phyloP scores from a whole-genome alignment of 2,797 vertebrate genomes.

The Chaetodon trifasciatus region DNA sequence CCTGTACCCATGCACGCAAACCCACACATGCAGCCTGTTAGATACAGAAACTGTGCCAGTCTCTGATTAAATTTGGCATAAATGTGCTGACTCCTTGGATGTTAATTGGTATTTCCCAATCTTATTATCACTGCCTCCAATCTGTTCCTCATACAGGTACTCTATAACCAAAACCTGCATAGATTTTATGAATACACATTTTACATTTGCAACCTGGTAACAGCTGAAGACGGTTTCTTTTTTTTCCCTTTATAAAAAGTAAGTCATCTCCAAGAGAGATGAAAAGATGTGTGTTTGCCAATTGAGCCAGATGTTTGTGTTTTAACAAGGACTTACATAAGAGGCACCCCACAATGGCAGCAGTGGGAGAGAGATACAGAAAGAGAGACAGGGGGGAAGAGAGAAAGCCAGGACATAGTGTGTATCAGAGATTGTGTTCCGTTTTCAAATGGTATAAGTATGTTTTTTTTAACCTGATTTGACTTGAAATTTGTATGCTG shows the following conservation, averaged over 20 bases:
- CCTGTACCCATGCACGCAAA: not conserved
- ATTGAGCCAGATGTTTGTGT: slow-evolving; percentile 64
- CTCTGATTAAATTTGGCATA: slow-evolving; percentile 51
- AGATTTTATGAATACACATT: slow-evolving; percentile 41
- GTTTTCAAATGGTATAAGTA: not conserved
- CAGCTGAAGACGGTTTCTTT: slow-evolving; percentile 29
- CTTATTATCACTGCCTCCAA: slow-evolving; percentile 53
- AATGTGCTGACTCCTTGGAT: slow-evolving; percentile 54
- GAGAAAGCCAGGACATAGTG: not conserved
- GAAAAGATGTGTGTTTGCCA: slow-evolving; percentile 54
- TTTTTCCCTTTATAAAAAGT: slow-evolving; percentile 25
- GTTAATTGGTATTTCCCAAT: slow-evolving; percentile 63
- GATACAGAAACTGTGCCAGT: slow-evolving; percentile 27
- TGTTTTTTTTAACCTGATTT: not conserved
- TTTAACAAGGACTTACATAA: slow-evolving; percentile 56
- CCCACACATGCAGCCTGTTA: slow-evolving; percentile 7
- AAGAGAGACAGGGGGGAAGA: not conserved
- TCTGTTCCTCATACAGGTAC: slow-evolving; percentile 48
- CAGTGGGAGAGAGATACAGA: not conserved
- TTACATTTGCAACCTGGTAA: slow-evolving; percentile 28
- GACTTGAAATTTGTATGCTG: not conserved
- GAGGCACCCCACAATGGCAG: slow-evolving; percentile 31
- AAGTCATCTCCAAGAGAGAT: slow-evolving; percentile 44
- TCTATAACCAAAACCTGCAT: slow-evolving; percentile 40
- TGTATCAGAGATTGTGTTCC: not conserved